Base-by-base conservation (phyloP, 2,113 vertebrate species). In the Trichomycterus rosablanca region DNA sequence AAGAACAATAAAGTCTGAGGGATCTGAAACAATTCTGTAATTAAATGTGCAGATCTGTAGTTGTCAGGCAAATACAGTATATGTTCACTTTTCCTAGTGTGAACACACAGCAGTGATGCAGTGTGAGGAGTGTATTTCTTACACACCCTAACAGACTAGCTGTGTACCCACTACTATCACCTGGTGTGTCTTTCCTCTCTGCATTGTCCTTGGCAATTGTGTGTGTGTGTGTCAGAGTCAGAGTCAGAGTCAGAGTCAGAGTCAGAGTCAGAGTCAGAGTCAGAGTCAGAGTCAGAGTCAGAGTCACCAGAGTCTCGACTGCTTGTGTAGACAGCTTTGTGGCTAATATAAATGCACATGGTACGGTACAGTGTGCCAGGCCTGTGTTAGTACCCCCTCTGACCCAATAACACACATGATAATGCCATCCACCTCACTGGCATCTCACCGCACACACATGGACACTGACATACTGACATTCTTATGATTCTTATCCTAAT, bases 321-420 rank as follows among this genome's bases (percentile, higher is more conserved):
- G 71, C 49, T 37, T 45, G 66, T 78, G 63, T 78, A 76, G 76
- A 70, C 58, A 66, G 72, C 74, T 64, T 46, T 73, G 71, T 73
- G 15, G 54, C 73, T 80, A 72, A 82, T 81, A 71, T 71, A 73
- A 53, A 77, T 71, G 70, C 77, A 81, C 76, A 80, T 66, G 75
- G 67, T 59, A 8, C 68, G 69, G 50, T 59, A 74, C 66, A 68
- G 3, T 1, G 8, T 54, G 63, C 73, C 74, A 74, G 74, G 51
- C 58, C 44, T 44, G 37, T 73, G 64, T 67, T 65, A 71, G 40
- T 40, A 4, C 50, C 61, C 66, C 69, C 62, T 68, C 71, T 66
- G 66, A 77, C 68, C 66, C 58, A 53, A 71, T 74, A 63, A 72
- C 70, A 73, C 45, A 54, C 62, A 53, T 22, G 35, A 63, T 48